phyloP scores from a whole-genome alignment of 2,888 invertebrate genomes.

The Drosophila ezoana region DNA sequence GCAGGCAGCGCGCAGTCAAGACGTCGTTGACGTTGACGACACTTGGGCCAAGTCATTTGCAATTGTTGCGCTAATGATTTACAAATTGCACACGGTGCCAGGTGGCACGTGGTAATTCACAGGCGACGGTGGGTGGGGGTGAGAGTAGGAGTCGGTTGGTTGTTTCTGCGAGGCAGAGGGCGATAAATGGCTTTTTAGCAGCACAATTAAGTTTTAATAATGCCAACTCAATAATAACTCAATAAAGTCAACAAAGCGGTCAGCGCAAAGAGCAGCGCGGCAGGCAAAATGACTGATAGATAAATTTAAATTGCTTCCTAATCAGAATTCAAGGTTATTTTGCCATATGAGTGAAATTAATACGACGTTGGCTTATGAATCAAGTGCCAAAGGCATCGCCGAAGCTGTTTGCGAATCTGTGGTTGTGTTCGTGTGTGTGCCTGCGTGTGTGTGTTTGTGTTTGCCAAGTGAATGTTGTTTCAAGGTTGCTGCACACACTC shows the following conservation, averaged over 20 bases:
- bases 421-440: conserved; percentile 8
- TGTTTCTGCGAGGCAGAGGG: too few relatives aligned
- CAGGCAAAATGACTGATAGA: conserved; percentile 62
- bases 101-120: background rate
- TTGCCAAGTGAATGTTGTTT: conserved; percentile 53
- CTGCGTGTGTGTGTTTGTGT: conserved; percentile 33
- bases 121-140: background rate
- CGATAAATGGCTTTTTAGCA: conserved; percentile 53
- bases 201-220: conserved; percentile 73
- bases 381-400: conserved; percentile 68
- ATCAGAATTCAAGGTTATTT: conserved; percentile 74
- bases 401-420: conserved; percentile 61
- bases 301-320: conserved; percentile 76
- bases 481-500: conserved; percentile 55
- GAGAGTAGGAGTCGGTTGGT: conserved; percentile 1
- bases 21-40: conserved; percentile 46
- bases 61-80: conserved; percentile 61
- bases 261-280: conserved; percentile 12
- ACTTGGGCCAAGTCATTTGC: conserved; percentile 60
- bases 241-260: conserved; percentile 50
- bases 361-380: conserved; percentile 66
- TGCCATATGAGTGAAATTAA: conserved; percentile 76
- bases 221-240: conserved; percentile 54
- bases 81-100: conserved; percentile 47
- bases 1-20: conserved; percentile 25